Conservation (phyloP, 1,140 invertebrate species). For the Saccostrea echinata region DNA sequence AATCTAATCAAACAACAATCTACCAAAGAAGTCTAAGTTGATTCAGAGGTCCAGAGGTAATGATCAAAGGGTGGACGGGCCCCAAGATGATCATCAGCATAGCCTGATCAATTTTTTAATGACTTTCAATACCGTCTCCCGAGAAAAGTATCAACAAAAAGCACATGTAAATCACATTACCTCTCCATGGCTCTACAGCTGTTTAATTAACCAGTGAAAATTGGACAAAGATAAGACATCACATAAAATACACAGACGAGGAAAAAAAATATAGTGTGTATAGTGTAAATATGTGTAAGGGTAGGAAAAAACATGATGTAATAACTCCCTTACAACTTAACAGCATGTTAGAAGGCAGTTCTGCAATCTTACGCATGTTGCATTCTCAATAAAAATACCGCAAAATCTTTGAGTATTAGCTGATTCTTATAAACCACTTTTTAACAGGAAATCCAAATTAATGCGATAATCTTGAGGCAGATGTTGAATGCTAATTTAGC, state of each 20-base stretch:
- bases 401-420: background rate
- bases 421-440: background rate
- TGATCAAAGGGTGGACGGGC: background rate
- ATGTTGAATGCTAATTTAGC: constrained; percentile 20
- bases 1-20: background rate
- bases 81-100: background rate
- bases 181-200: background rate
- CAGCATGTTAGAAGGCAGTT: background rate
- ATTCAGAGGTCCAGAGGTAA: background rate
- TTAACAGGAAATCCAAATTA: constrained; percentile 20
- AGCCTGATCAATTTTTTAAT: background rate
- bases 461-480: constrained; percentile 15
- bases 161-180: constrained; percentile 24
- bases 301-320: background rate
- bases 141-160: constrained; percentile 27
- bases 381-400: background rate
- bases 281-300: background rate
- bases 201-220: constrained; percentile 36
- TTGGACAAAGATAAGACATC: constrained; percentile 32
- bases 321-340: background rate
- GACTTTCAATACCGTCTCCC: background rate
- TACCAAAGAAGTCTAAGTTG: background rate
- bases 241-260: background rate
- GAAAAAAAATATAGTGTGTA: background rate
- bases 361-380: background rate